These are phyloP conservation scores for Sthenelais limicola DNA, from an alignment of 2,888 invertebrate genomes.

Conservation along the genomic window DNA sequence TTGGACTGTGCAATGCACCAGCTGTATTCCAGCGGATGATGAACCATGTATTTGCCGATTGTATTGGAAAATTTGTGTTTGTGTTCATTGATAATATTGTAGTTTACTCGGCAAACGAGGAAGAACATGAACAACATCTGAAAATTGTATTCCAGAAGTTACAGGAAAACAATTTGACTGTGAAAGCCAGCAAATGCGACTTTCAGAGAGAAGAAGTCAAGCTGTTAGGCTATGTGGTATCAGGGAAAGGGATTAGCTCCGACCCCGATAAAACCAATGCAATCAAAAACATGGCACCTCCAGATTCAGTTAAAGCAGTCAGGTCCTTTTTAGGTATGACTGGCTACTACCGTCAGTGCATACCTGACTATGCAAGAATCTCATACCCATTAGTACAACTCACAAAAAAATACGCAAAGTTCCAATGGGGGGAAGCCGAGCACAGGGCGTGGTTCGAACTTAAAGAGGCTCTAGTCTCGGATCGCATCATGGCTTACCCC, in stretches of 20 bases:
- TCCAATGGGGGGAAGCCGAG: conserved; percentile 18
- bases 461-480: conserved; percentile 7
- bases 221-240: conserved; percentile 50
- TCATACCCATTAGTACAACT: conserved; percentile 30
- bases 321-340: conserved; percentile 43
- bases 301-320: conserved; percentile 19
- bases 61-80: conserved; percentile 12
- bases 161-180: not conserved
- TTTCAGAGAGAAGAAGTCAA: conserved; percentile 13
- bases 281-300: conserved; percentile 13
- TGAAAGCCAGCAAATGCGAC: conserved; percentile 14
- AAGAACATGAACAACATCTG: conserved; percentile 38
- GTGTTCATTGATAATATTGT: conserved; percentile 44
- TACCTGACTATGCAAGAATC: conserved; percentile 36
- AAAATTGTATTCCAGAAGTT: conserved; percentile 9
- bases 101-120: conserved; percentile 1
- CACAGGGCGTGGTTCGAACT: conserved; percentile 24
- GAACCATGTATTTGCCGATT: conserved; percentile 22
- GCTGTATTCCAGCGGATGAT: conserved; percentile 46
- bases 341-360: conserved; percentile 40
- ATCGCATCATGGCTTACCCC: conserved; percentile 24
- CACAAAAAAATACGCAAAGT: conserved; percentile 22
- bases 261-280: conserved; percentile 47
- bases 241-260: conserved; percentile 42
- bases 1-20: conserved; percentile 43